Base-by-base conservation (phyloP, 2,113 vertebrate species). In the Dendropsophus ebraccatus region DNA sequence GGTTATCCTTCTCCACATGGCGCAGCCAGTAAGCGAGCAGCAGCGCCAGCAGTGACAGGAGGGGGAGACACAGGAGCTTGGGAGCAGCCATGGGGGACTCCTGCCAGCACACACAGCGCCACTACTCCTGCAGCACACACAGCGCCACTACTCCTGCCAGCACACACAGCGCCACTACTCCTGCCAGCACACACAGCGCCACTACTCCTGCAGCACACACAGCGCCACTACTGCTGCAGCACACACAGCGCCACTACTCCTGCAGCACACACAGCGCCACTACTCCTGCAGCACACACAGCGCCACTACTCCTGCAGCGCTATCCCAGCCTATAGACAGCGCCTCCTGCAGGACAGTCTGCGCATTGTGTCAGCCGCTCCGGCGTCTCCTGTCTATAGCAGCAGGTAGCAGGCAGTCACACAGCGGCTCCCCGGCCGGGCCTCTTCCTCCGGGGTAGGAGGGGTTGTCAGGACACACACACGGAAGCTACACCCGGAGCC, bases 11-110 rank as follows among this genome's bases (percentile, higher is more conserved):
- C 2, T 81, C 67, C 8, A 84, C 83, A 16, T 92, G 81, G 45
- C 93, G 91, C 78, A 92, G 91, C 95, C 94, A 95, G 16, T 92
- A 54, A 0, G 95, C 94, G 16, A 93, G 45, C 17, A 95, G 32
- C 56, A 95, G 84, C 25, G 92, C 91, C 0, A 92, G 65, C 10
- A 95, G 8, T 7, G 94, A 95, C 76, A 94, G 16, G 0, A 91
- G 30, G 1, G 93, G 90, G 1, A 92, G 93, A 75, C 91, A 94
- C 87, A 74, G 19, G 37, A 62, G 52, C 50, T 62, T 87, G 67
- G 85, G 69, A 12, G 77, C 32, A 21, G 77, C 85, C 85, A 87
- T 87, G 52, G 30, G 67, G 32, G 9, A 70, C 23, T 37, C 17
- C 67, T 41, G 35, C 30, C 32, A 69, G 65, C 32, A 17, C 65